Base-by-base conservation (phyloP, 2,888 invertebrate species). In the Trachelus iudaicus region DNA sequence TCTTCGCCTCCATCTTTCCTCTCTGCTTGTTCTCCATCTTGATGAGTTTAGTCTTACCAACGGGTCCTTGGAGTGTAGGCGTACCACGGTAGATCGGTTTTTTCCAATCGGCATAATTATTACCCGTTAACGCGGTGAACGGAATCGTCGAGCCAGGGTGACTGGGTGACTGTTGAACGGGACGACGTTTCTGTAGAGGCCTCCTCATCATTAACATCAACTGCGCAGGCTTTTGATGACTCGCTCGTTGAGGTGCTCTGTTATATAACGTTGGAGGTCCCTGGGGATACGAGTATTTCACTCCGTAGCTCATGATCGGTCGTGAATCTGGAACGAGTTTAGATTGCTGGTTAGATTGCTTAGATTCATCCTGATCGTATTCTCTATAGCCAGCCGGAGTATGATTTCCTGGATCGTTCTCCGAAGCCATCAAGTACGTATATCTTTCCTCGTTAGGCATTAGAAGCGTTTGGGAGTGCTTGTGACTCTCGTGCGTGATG, bases 271-370 rank as follows among this genome's bases (percentile, higher is more conserved):
- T 30, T 34, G 76, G 34, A 31, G 69, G 33, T 37, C 33, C 33
- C 81, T 85, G 77, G 82, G 86, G 80, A 86, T 84, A 83, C 82
- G 85, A 80, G 84, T 87, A 84, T 86, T 87, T 89, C 81, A 80
- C 84, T 78, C 83, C 87, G 81, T 86, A 87, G 86, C 81, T 89
- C 86, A 89, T 85, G 84, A 83, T 84, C 82, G 77, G 87, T 85
- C 87, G 86, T 79, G 87, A 85, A 90, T 91, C 91, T 91, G 91
- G 81, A 91, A 91, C 82, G 86, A 90, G 86, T 89, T 91, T 90
- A 90, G 90, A 90, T 85, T 88, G 86, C 81, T 84, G 86, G 84
- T 90, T 90, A 88, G 88, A 84, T 56, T 56, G 56, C 23, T 56
- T 56, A 56, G 56, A 9, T 23, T 23, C 56, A 9, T 56, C 9